Percentiles rank a stretch among this genome's conserved stretches.
Evolutionary conservation across 92 coral and sea anemone genomes (phyloP).

Genomic region (Heteractis magnifica): DNA sequence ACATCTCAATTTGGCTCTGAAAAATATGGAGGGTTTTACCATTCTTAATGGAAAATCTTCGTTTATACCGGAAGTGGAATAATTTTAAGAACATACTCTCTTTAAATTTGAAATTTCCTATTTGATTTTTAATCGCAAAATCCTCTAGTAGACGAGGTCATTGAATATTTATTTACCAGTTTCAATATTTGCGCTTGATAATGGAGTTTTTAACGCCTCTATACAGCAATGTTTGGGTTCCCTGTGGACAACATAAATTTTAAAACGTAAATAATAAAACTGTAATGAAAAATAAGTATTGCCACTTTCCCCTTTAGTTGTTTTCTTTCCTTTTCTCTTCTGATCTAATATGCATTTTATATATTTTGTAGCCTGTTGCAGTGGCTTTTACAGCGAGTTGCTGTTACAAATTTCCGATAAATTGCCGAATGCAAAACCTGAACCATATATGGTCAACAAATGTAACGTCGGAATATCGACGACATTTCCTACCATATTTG

Average conservation of each 20-base stretch:
- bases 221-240: neutral
- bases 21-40: neutral
- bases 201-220: neutral
- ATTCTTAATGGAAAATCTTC: neutral
- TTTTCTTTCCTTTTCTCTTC: too few species aligned
- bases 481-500: constrained; percentile 14
- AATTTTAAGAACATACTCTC: neutral
- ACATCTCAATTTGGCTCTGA: neutral
- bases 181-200: neutral
- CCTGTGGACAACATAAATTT: neutral
- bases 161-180: neutral
- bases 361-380: too few species aligned
- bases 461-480: neutral
- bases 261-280: neutral
- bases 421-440: neutral
- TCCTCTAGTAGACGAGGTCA: neutral
- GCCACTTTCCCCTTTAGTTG: neutral
- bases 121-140: neutral
- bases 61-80: neutral
- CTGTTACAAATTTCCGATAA: neutral
- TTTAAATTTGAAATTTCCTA: neutral
- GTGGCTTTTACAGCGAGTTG: neutral
- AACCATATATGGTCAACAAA: neutral
- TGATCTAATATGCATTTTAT: too few species aligned
- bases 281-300: neutral